Conservation (phyloP, 2,113 vertebrate genomes). For the Menura novaehollandiae region DNA sequence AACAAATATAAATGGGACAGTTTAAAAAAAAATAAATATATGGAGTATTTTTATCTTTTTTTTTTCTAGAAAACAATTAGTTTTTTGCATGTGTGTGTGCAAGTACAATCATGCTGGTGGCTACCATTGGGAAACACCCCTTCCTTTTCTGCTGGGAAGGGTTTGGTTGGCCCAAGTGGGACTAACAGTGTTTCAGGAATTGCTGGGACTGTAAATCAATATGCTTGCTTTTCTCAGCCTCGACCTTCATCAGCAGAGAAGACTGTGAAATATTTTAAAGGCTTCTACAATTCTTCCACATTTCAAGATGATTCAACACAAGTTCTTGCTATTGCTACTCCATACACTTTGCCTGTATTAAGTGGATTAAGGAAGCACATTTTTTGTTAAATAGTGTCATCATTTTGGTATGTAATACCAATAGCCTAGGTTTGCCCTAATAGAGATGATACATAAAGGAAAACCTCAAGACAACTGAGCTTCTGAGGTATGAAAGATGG, state of each 20-base stretch:
- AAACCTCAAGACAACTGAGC: neutral
- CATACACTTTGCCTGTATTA: neutral
- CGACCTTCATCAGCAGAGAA: neutral
- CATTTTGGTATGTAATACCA: neutral
- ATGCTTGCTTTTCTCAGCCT: neutral
- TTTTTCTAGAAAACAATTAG: neutral
- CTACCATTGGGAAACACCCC: neutral
- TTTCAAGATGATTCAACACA: neutral
- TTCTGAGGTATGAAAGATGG: neutral
- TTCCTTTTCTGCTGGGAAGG: neutral
- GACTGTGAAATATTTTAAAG: neutral
- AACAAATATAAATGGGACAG: neutral
- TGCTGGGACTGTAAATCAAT: neutral
- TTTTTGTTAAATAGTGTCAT: neutral
- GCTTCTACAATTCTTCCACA: neutral
- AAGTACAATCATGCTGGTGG: neutral
- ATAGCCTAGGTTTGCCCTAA: neutral
- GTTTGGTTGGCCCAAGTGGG: neutral
- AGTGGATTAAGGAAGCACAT: neutral
- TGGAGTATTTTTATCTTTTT: neutral
- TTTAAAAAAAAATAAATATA: neutral
- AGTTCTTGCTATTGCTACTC: neutral
- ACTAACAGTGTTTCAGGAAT: neutral
- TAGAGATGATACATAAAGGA: neutral
- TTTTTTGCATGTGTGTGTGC: accelerated